These are phyloP conservation scores for Coenonympha arcania DNA, from an alignment of 2,888 invertebrate genomes.

Conservation along the genomic window DNA sequence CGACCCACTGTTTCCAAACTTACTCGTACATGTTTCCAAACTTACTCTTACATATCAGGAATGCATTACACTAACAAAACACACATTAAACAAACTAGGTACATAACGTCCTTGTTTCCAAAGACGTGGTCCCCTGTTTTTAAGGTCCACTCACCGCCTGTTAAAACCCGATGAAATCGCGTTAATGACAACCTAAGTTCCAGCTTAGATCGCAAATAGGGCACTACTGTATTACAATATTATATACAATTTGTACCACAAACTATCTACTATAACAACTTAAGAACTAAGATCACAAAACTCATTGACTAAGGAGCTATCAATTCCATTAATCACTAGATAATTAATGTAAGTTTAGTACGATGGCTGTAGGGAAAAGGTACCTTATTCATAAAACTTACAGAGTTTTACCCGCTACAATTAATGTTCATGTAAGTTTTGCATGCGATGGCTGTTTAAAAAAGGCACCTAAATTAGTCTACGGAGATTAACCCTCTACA, in stretches of 20 bases:
- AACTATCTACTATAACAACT: conserved; percentile 20
- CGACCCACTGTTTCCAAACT: too few species aligned
- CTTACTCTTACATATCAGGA: too few species aligned
- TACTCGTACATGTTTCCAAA: too few species aligned
- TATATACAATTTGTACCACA: neutral
- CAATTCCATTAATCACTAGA: conserved; percentile 55
- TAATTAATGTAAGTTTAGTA: conserved; percentile 27
- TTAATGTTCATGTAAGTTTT: too few species aligned
- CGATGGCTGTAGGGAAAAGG: neutral
- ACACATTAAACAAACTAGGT: neutral
- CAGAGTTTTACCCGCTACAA: too few species aligned
- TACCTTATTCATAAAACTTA: too few species aligned
- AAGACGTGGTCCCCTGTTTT: neutral
- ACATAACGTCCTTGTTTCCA: neutral
- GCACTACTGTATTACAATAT: neutral
- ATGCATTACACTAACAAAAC: neutral
- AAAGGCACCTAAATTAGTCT: too few species aligned
- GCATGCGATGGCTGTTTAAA: too few species aligned
- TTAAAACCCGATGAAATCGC: neutral
- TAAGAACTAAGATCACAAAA: conserved; percentile 54
- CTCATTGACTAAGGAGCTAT: conserved; percentile 60
- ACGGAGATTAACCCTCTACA: too few species aligned
- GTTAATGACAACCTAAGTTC: neutral
- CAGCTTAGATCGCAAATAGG: neutral
- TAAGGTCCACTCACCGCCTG: neutral